Base-by-base conservation (phyloP, 2,797 vertebrate species). In the Enteromius treurensis region DNA sequence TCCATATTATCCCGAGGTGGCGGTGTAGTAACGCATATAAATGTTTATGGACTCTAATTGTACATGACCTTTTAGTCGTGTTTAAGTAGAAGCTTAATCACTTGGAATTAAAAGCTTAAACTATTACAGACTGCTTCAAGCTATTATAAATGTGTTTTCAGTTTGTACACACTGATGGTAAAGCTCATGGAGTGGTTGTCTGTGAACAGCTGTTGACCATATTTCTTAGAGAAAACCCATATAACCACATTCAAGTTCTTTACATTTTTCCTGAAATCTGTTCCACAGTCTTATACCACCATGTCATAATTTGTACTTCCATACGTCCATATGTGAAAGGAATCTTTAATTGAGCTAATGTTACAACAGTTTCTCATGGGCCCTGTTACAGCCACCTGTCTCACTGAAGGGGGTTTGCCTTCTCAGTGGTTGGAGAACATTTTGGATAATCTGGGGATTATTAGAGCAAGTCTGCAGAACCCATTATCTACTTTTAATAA, bases 341-440 rank as follows among this genome's bases (percentile, higher is more conserved):
- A 80, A 49, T 87, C 79, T 32, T 45, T 85, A 77, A 82, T 67
- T 76, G 75, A 80, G 80, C 47, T 86, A 87, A 32, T 84, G 83
- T 84, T 86, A 76, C 74, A 77, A 62, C 32, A 74, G 21, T 58
- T 55, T 87, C 88, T 86, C 86, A 84, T 69, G 79, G 77, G 85
- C 64, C 65, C 77, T 49, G 67, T 86, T 86, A 85, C 60, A 65
- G 78, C 51, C 84, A 82, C 85, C 86, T 88, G 84, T 79, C 85
- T 53, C 62, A 60, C 23, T 71, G 83, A 77, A 77, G 32, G 47
- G 71, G 37, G 77, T 29, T 65, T 80, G 81, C 32, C 82, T 53
- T 53, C 17, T 74, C 65, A 77, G 77, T 74, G 82, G 76, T 75
- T 85, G 77, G 80, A 83, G 68, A 79, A 17, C 69, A 84, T 53